These are phyloP conservation scores for Aleiodes leptofemur DNA, from an alignment of 2,888 invertebrate species.

Conservation along the genomic window DNA sequence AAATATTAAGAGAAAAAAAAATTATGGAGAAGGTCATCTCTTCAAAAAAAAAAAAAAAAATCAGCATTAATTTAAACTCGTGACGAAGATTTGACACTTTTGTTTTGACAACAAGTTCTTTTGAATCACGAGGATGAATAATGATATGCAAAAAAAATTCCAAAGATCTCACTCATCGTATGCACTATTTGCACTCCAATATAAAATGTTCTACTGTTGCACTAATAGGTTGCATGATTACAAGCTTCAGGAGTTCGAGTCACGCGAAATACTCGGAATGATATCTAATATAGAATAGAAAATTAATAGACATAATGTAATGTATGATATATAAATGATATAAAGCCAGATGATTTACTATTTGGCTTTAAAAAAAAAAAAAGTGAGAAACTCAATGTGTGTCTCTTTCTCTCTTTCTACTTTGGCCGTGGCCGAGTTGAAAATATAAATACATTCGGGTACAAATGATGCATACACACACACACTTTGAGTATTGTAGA, in stretches of 20 bases:
- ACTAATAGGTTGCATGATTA: not conserved
- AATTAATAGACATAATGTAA: slow-evolving; percentile 15
- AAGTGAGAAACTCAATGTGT: not conserved
- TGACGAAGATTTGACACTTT: not conserved
- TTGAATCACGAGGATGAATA: slow-evolving; percentile 20
- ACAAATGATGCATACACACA: slow-evolving; percentile 42
- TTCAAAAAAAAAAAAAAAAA: not conserved
- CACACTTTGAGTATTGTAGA: not conserved
- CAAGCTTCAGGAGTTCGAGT: slow-evolving; percentile 8
- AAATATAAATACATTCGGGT: slow-evolving; percentile 67
- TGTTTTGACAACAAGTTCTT: not conserved
- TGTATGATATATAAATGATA: slow-evolving; percentile 30
- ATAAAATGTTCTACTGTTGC: not conserved
- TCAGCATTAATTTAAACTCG: not conserved
- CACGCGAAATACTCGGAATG: not conserved
- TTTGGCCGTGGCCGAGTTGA: slow-evolving; percentile 73
- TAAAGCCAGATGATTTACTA: no score
- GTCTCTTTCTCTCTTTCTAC: slow-evolving; percentile 37
- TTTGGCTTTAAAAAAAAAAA: no score
- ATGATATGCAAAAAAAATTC: not conserved
- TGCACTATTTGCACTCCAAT: not conserved
- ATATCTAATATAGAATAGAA: not conserved
- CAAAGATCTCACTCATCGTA: slow-evolving; percentile 39
- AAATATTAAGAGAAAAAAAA: not conserved
- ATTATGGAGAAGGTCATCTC: not conserved